Evolutionary conservation across 2,888 invertebrate genomes (phyloP).

Genomic region (Trissonchulus latispiculum): DNA sequence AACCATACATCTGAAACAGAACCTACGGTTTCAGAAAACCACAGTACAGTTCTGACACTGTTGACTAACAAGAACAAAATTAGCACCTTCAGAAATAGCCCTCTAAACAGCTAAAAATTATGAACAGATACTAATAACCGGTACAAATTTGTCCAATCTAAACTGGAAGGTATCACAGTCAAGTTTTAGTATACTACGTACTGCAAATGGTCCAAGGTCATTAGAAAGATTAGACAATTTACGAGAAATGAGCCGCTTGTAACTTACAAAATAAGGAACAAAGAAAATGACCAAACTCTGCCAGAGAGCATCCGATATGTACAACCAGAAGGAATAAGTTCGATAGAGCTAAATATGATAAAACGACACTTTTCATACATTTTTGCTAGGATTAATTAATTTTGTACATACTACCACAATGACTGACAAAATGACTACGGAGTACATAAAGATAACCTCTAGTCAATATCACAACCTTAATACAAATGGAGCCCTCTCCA

Average conservation of each 20-base stretch:
- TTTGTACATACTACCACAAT: too few relatives aligned
- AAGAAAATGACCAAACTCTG: constrained; percentile 85
- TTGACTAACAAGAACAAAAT: too few relatives aligned
- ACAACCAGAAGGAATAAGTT: constrained; percentile 75
- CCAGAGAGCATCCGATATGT: constrained; percentile 75
- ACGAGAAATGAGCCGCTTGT: too few relatives aligned
- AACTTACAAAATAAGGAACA: constrained; percentile 57
- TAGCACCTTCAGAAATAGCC: too few relatives aligned
- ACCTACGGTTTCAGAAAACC: too few relatives aligned
- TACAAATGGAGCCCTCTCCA: too few relatives aligned
- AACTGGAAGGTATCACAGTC: background rate
- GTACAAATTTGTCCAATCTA: background rate
- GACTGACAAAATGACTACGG: background rate
- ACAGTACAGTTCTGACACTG: too few relatives aligned
- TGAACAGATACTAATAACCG: too few relatives aligned
- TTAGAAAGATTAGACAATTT: background rate
- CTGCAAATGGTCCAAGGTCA: background rate
- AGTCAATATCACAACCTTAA: too few relatives aligned
- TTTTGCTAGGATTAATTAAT: too few relatives aligned
- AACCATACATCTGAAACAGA: constrained; percentile 27
- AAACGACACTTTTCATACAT: too few relatives aligned
- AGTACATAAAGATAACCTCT: background rate
- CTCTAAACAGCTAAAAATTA: too few relatives aligned
- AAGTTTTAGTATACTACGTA: background rate
- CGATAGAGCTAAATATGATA: constrained; percentile 62